Base-by-base conservation (phyloP, 2,888 invertebrate species). In the Therioaphis trifolii region DNA sequence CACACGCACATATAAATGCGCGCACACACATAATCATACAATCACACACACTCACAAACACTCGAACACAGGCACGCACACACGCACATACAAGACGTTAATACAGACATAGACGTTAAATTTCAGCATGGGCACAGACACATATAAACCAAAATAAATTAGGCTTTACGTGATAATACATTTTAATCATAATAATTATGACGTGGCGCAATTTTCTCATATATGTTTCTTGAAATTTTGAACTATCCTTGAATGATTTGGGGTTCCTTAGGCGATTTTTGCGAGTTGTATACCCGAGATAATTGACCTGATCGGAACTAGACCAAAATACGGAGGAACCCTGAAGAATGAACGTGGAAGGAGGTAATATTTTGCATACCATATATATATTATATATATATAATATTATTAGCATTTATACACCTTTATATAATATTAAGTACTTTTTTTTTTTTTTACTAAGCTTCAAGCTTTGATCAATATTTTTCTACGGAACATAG, bases 221-320 rank as follows among this genome's bases (percentile, higher is more conserved):
- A 18, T 63, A 24, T 72, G n/a, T 78, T 82, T 82, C 80, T 82
- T 82, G 72, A 77, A 84, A 76, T 72, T 72, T 84, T 78, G 49
- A 40, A 85, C 69, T 66, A 75, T 75, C 84, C 75, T 29, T 80
- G 78, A 82, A 85, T 52, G 68, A 84, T 85, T 78, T 78, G 66
- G 84, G 78, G 69, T 85, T 84, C 77, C 58, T 84, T 91, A 98
- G 98, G 99, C 99, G 93, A 98, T 99, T 94, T 99, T 99, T 95
- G 99, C 99, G 93, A 98, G 97, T 94, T 98, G 98, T 94, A 98
- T 99, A 92, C 99, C 99, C 91, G 99, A 99, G 95, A 99, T 99
- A 92, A 98, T 98, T 92, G 99, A 99, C 94, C 96, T 99, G 94
- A 96, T 99, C 93, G 98, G 99, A 92, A 97, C 97, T 93, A 96